A percentile compares a stretch with the other conserved stretches of the same genome.
These are phyloP conservation scores for Antedon mediterranea DNA, from an alignment of 53 echinoderm and acorn worm genomes.

Conservation along the genomic window DNA sequence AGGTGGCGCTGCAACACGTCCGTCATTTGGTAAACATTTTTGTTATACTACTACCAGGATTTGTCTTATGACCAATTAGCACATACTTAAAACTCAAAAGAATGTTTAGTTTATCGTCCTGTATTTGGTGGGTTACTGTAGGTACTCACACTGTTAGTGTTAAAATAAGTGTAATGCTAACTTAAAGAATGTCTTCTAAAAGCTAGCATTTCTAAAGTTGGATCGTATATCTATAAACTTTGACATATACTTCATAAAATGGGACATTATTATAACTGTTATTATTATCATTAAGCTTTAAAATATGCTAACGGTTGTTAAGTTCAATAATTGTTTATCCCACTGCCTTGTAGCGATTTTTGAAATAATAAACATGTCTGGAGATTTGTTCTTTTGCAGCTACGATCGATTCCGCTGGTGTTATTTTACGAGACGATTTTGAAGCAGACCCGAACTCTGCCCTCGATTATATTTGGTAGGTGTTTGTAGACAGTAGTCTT, in stretches of 20 bases:
- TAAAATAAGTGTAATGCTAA: too few relatives aligned
- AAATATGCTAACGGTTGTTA: not conserved
- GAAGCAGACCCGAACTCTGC: constrained; percentile 26
- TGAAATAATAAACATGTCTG: not conserved
- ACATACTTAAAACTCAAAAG: too few relatives aligned
- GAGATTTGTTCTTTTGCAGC: constrained; percentile 28
- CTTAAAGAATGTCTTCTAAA: too few relatives aligned
- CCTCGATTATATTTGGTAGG: not conserved
- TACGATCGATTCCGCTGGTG: constrained; percentile 66
- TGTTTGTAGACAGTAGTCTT: not conserved
- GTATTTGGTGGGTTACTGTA: too few relatives aligned
- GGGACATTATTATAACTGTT: not conserved
- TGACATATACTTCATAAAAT: not conserved
- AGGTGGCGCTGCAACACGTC: too few relatives aligned
- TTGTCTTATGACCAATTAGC: too few relatives aligned
- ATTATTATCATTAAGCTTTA: not conserved
- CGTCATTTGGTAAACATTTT: too few relatives aligned
- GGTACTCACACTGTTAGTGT: too few relatives aligned
- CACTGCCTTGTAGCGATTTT: not conserved
- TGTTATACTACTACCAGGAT: too few relatives aligned
- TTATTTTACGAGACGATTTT: constrained; percentile 78
- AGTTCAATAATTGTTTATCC: not conserved
- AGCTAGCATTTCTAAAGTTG: not conserved
- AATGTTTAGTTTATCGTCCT: too few relatives aligned
- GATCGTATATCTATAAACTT: not conserved